phyloP scores from a whole-genome alignment of 1,140 invertebrate species.

The Alviniconcha marisindica region DNA sequence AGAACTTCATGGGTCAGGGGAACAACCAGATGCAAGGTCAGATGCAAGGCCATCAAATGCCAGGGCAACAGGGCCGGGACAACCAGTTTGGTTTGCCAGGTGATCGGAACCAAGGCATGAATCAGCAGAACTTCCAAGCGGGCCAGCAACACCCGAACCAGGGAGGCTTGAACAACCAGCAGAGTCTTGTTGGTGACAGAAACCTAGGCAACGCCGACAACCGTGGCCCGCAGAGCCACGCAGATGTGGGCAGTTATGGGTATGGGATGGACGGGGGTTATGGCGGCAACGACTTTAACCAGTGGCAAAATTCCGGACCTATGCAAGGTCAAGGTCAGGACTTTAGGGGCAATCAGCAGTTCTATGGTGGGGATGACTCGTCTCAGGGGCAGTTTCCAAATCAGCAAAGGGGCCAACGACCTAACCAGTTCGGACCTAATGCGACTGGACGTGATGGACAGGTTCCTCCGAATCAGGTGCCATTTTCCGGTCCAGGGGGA shows the following conservation, averaged over 20 bases:
- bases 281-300: slow-evolving; percentile 18
- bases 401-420: not conserved
- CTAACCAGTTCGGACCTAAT: not conserved
- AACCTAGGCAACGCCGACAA: not conserved
- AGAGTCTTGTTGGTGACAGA: not conserved
- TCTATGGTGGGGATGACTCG: not conserved
- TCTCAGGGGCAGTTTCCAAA: slow-evolving; percentile 1
- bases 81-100: slow-evolving; percentile 29
- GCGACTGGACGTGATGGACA: slow-evolving; percentile 1
- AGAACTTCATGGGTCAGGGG: slow-evolving; percentile 14
- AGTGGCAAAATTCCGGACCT: slow-evolving; percentile 2
- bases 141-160: not conserved
- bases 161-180: not conserved
- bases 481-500: not conserved
- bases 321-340: slow-evolving; percentile 30
- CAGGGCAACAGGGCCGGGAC: slow-evolving; percentile 7
- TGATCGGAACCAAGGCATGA: not conserved
- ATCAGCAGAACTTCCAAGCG: not conserved
- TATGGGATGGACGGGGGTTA: slow-evolving; percentile 3
- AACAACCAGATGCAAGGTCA: slow-evolving; percentile 10
- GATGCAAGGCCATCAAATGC: slow-evolving; percentile 19
- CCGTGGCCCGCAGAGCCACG: not conserved
- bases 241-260: not conserved
- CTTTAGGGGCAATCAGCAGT: slow-evolving; percentile 2
- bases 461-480: not conserved